Base-by-base conservation (phyloP, 2,797 vertebrate species). In the Premnoplex brunnescens region DNA sequence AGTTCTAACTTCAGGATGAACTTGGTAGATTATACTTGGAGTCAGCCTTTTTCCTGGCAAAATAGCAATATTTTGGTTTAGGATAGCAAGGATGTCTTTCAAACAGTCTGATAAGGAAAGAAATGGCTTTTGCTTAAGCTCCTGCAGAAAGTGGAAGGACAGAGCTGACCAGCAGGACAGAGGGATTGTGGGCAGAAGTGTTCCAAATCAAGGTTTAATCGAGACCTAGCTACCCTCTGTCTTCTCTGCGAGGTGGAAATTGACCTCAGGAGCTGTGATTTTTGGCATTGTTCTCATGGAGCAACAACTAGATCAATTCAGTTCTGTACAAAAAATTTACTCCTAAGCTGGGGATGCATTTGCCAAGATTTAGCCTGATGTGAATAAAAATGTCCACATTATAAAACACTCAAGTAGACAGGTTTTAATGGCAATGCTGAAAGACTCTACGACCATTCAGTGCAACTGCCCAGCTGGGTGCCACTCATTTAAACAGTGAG, bases 341-440 rank as follows among this genome's bases (percentile, higher is more conserved):
- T 95, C 81, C 77, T 84, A 73, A 79, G 13, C 30, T 91, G 51
- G n/a, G 49, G 58, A 91, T 41, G 10, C 34, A 69, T 75, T 96
- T 85, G 82, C 74, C 52, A 80, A 69, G 60, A 56, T 93, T 96
- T 93, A 78, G 39, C 72, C 85, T 93, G 78, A 89, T 90, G 80
- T 88, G 89, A 95, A 85, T 95, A 73, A 94, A 95, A 96, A 88
- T 34, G 60, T n/a, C 24, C 83, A 52, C 46, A 74, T 93, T 94
- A 88, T 69, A 85, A 93, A 82, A 55, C 56, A 74, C 77, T 93
- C 60, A 71, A 87, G 87, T 72, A 96, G 34, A 36, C 83, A 78
- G 26, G 41, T 91, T 89, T 94, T 94, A 95, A 89, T 80, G 62
- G 71, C 46, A 54, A 37, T 52, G 34, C 55, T 95, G 79, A 93